A percentile compares a stretch with the other conserved stretches of the same genome.
phyloP scores from a whole-genome alignment of 2,888 invertebrate species.

The Thymelicus acteon region DNA sequence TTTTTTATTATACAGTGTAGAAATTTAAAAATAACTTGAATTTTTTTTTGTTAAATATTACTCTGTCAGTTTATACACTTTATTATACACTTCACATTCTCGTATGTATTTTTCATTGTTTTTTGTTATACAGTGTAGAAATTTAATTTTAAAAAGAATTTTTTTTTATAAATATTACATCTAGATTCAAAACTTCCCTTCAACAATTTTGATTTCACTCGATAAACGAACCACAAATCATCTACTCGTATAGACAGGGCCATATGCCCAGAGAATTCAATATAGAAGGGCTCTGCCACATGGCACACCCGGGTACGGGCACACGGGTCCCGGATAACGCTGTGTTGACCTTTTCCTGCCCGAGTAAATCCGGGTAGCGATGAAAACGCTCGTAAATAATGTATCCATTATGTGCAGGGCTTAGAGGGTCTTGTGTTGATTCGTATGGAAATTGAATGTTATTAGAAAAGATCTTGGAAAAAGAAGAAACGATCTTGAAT shows the following conservation, averaged over 20 bases:
- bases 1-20: too few relatives aligned
- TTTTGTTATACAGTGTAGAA: too few relatives aligned
- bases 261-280: slow-evolving; percentile 25
- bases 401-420: slow-evolving; percentile 12
- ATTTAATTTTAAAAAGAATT: too few relatives aligned
- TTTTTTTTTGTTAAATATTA: too few relatives aligned
- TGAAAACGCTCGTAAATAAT: slow-evolving; percentile 22
- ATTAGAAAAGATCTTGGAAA: slow-evolving; percentile 8
- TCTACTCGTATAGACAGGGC: slow-evolving; percentile 3
- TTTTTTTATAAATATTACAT: too few relatives aligned
- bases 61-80: too few relatives aligned
- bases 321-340: not conserved
- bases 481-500: not conserved
- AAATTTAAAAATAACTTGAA: too few relatives aligned
- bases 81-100: too few relatives aligned
- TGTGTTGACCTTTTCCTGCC: slow-evolving; percentile 25
- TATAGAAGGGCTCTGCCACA: not conserved
- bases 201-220: not conserved
- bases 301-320: too few relatives aligned
- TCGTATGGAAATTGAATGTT: slow-evolving; percentile 27
- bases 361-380: slow-evolving; percentile 3
- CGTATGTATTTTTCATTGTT: too few relatives aligned
- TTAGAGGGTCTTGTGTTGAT: not conserved
- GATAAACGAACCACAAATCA: slow-evolving; percentile 23
- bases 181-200: not conserved